Percentiles rank a stretch among this genome's conserved stretches.
phyloP scores from a whole-genome alignment of 2,888 invertebrate genomes.

The Catocala fraxini region DNA sequence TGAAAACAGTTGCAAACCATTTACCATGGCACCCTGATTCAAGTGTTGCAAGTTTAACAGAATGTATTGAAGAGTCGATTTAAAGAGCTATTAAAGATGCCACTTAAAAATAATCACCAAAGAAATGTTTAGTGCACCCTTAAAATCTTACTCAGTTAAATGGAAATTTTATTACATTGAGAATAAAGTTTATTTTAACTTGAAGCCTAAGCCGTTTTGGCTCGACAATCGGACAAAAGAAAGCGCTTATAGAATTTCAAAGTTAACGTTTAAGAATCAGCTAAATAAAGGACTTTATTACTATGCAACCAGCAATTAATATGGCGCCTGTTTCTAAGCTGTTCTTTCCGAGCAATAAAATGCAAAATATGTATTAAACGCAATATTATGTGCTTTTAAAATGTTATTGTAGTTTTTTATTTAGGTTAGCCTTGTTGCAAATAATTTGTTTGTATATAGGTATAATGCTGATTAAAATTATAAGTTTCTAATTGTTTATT shows the following conservation, averaged over 20 bases:
- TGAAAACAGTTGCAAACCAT: too few relatives aligned
- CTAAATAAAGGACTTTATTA: slow-evolving; percentile 42
- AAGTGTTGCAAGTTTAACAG: slow-evolving; percentile 20
- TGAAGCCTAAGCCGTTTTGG: slow-evolving; percentile 4
- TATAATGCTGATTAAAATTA: too few relatives aligned
- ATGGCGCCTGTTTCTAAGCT: slow-evolving; percentile 29
- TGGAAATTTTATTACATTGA: slow-evolving; percentile 1
- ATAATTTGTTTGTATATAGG: too few relatives aligned
- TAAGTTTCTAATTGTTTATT: too few relatives aligned
- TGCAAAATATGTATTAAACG: not conserved
- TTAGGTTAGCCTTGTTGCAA: too few relatives aligned
- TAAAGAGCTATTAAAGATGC: slow-evolving; percentile 24
- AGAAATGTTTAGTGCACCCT: slow-evolving; percentile 15
- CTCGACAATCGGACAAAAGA: slow-evolving; percentile 43
- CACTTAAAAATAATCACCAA: slow-evolving; percentile 36
- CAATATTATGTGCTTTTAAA: too few relatives aligned
- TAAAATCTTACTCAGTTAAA: not conserved
- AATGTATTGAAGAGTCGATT: slow-evolving; percentile 22
- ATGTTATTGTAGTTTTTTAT: too few relatives aligned
- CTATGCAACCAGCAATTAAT: slow-evolving; percentile 35
- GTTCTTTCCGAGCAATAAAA: slow-evolving; percentile 2
- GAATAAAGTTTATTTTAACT: slow-evolving; percentile 21
- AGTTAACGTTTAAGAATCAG: slow-evolving; percentile 30
- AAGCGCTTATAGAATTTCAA: slow-evolving; percentile 41
- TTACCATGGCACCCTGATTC: slow-evolving; percentile 1